A percentile compares a stretch with the other conserved stretches of the same genome.
These are phyloP conservation scores for Paraescarpia echinospica DNA, from an alignment of 1,140 invertebrate genomes.

Conservation along the genomic window DNA sequence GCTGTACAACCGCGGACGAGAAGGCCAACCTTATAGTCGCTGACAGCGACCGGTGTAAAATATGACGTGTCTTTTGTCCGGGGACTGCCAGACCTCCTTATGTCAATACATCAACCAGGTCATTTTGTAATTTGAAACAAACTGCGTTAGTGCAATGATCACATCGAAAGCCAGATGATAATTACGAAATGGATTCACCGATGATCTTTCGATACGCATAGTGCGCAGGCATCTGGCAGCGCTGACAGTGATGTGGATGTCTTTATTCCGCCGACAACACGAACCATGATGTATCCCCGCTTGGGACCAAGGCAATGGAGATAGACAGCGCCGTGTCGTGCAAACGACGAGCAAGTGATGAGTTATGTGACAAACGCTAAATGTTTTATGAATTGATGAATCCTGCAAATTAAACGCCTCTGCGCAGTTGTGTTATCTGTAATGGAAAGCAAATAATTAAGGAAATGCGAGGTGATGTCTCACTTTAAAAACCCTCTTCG, in stretches of 20 bases:
- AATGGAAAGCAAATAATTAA: not conserved
- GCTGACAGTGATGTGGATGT: not conserved
- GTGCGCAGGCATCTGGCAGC: too few relatives aligned
- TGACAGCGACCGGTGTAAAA: not conserved
- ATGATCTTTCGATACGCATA: not conserved
- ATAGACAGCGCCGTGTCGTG: not conserved
- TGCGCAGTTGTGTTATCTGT: too few relatives aligned
- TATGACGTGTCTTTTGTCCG: not conserved
- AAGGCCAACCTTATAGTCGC: not conserved
- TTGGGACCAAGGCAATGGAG: not conserved
- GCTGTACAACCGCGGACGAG: not conserved
- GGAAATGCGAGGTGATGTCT: not conserved
- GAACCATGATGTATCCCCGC: not conserved
- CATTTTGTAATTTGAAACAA: conserved; percentile 6
- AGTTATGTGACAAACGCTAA: not conserved
- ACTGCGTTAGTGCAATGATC: not conserved
- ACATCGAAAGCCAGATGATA: not conserved
- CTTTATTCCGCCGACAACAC: not conserved
- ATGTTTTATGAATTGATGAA: conserved; percentile 1
- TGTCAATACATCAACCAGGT: not conserved
- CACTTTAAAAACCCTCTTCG: not conserved
- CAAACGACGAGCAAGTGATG: not conserved
- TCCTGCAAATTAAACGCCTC: not conserved
- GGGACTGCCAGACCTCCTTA: not conserved
- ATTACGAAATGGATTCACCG: not conserved